phyloP scores from a whole-genome alignment of 2,888 invertebrate species.

The Meghimatium bilineatum region DNA sequence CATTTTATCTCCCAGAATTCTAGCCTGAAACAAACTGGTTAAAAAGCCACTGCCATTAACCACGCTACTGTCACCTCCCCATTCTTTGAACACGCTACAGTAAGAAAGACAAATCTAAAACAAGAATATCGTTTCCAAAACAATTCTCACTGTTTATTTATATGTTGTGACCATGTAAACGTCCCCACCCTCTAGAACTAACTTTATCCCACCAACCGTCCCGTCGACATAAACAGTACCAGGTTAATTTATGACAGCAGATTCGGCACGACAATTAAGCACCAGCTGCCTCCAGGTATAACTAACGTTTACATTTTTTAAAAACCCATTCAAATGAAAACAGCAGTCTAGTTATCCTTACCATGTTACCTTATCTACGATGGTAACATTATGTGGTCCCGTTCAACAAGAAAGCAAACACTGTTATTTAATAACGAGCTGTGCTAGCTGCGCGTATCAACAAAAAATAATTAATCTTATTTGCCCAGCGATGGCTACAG shows the following conservation, averaged over 20 bases:
- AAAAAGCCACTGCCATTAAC: too few species aligned
- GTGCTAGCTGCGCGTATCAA: background rate
- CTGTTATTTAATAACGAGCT: background rate
- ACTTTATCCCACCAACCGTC: too few species aligned
- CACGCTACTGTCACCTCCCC: too few species aligned
- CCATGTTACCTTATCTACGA: background rate
- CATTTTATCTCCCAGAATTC: too few species aligned
- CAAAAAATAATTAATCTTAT: conserved; percentile 18
- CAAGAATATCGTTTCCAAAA: too few species aligned
- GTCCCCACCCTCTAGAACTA: too few species aligned
- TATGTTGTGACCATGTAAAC: too few species aligned
- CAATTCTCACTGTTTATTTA: too few species aligned
- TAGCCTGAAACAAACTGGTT: too few species aligned
- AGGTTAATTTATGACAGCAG: background rate
- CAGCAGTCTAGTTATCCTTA: background rate
- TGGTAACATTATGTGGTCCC: background rate
- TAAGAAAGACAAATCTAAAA: too few species aligned
- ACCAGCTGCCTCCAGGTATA: conserved; percentile 6
- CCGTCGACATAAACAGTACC: background rate
- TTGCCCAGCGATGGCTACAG: background rate
- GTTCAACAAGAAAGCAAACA: background rate
- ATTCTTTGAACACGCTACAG: too few species aligned
- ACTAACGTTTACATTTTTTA: background rate
- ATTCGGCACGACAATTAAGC: background rate
- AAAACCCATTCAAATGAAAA: background rate